Evolutionary conservation across 2,888 invertebrate genomes (phyloP).

Genomic region (Chrysolina americana): DNA sequence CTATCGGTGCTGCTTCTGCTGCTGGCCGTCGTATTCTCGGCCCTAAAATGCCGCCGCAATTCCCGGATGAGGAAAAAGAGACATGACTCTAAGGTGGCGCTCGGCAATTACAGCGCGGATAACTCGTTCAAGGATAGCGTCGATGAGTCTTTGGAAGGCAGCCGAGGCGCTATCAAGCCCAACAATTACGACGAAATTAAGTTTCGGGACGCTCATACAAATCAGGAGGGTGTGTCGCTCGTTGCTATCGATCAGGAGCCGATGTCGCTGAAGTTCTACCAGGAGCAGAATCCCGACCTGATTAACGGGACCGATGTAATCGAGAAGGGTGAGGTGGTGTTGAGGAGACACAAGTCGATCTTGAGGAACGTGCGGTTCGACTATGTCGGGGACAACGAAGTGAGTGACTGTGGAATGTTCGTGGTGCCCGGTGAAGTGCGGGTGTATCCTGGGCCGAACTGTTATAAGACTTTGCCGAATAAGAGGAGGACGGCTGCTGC

Average conservation of each 20-base stretch:
- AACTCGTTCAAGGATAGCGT: conserved; percentile 62
- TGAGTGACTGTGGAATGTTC: conserved; percentile 72
- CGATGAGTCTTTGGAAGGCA: conserved; percentile 62
- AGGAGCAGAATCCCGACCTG: conserved; percentile 84
- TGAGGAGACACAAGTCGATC: conserved; percentile 42
- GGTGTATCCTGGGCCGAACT: conserved; percentile 65
- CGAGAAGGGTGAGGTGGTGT: conserved; percentile 55
- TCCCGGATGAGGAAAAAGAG: conserved; percentile 71
- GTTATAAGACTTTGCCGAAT: conserved; percentile 82
- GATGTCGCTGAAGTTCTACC: conserved; percentile 68
- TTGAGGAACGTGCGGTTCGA: conserved; percentile 42
- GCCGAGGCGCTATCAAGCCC: conserved; percentile 57
- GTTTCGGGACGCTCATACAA: conserved; percentile 19
- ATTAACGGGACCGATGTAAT: conserved; percentile 83
- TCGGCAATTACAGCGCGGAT: conserved; percentile 66
- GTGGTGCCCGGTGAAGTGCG: conserved; percentile 56
- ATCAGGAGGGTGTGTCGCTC: conserved; percentile 21
- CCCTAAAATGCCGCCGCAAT: conserved; percentile 70
- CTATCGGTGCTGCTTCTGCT: conserved; percentile 77
- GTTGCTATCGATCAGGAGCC: conserved; percentile 28
- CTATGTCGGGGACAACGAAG: conserved; percentile 27
- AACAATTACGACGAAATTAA: conserved; percentile 57
- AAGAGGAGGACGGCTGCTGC: conserved; percentile 73
- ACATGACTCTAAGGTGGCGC: conserved; percentile 71
- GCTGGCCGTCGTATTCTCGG: conserved; percentile 78